These are phyloP conservation scores for Callosobruchus maculatus DNA, from an alignment of 2,888 invertebrate species.

Conservation along the genomic window DNA sequence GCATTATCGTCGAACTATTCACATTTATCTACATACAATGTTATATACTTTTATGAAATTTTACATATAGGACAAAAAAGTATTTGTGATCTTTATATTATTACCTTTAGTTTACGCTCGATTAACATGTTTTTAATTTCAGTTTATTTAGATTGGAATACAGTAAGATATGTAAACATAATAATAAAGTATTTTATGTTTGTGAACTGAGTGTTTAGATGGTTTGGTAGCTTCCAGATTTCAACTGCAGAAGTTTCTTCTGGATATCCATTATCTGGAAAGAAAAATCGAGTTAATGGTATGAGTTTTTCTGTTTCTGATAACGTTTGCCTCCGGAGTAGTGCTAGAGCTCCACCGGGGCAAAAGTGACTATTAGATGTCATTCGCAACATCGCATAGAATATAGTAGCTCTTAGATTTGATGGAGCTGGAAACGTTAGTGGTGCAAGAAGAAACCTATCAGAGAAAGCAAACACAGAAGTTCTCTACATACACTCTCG, in stretches of 20 bases:
- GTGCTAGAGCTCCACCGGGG: no score
- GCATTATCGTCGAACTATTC: neutral
- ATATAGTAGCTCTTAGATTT: no score
- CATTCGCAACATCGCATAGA: no score
- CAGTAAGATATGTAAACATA: neutral
- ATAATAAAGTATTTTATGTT: neutral
- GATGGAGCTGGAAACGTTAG: no score
- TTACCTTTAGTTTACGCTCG: neutral
- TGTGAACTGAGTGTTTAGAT: neutral
- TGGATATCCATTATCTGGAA: slow-evolving; percentile 38
- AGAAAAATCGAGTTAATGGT: slow-evolving; percentile 9
- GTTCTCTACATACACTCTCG: no score
- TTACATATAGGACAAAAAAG: neutral
- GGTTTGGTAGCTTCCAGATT: slow-evolving; percentile 22
- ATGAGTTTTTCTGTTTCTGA: no score
- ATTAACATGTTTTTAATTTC: neutral
- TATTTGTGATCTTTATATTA: neutral
- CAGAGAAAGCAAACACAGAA: no score
- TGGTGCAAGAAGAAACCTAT: no score
- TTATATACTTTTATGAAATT: neutral
- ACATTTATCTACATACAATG: neutral
- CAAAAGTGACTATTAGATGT: no score
- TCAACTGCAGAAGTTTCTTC: slow-evolving; percentile 31
- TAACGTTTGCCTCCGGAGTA: no score
- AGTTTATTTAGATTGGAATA: neutral